Evolutionary conservation across 2,888 invertebrate species (phyloP), one percentile per base, ranked within the genome.

Genomic region (Crematogaster levior): DNA sequence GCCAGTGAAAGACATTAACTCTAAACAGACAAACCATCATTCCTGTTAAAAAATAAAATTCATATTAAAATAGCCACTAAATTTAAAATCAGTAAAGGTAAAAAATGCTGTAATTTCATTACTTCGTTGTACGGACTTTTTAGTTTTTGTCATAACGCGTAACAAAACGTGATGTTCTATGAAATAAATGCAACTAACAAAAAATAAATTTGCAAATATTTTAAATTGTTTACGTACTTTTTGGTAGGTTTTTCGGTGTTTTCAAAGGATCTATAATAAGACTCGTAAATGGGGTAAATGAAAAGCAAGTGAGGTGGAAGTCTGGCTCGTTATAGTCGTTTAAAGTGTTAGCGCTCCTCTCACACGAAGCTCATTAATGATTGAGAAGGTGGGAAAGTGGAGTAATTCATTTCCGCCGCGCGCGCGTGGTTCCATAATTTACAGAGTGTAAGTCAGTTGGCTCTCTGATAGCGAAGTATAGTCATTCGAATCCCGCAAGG

Each of bases 301-400:
- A 85, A 85, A 88, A 85, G 65, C 82, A 73, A 83, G 81, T 83
- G 60, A 81, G 65, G 61, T 83, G 84, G 84, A 84, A 84, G 77
- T 72, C 65, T 80, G 84, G 51, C 87, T 88, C 87, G 87, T 88
- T 89, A 88, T 53, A 85, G 85, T 85, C 74, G 83, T 84, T 90
- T 86, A 85, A 88, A 89, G 88, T 83, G 86, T 90, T 90, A 87
- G 81, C 88, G 86, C 85, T 88, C 73, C 84, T 84, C 87, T 87
- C 89, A 86, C 87, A 87, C 89, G 86, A 82, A 85, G 83, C 89
- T 91, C 91, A 90, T 91, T 90, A 91, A 91, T 90, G 91, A 91
- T 91, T 88, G 90, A 91, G 82, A 84, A 87, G 83, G 83, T 77
- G 81, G 83, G 85, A 85, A 87, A 89, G 88, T 85, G 86, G 85